Percentiles rank a stretch among this genome's conserved stretches.
phyloP scores from a whole-genome alignment of 1,140 invertebrate genomes.

The Brachionus plicatilis region DNA sequence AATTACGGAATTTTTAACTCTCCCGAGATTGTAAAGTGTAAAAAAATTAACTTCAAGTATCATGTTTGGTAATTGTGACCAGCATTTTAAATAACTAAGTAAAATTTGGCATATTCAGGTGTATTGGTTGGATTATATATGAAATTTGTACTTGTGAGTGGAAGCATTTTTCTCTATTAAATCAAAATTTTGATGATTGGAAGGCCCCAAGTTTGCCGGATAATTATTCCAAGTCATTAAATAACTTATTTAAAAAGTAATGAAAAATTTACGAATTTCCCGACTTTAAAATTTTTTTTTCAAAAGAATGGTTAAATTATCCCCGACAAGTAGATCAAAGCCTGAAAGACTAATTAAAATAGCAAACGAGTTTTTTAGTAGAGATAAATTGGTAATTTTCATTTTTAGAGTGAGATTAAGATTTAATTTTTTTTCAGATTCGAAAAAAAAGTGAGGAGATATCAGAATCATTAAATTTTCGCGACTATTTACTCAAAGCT shows the following conservation, averaged over 20 bases:
- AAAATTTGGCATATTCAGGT: neutral
- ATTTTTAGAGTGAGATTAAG: neutral
- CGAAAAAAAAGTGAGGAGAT: neutral
- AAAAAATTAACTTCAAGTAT: slow-evolving; percentile 28
- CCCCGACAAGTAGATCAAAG: neutral
- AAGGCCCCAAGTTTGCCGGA: neutral
- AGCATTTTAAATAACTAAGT: neutral
- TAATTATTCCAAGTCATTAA: slow-evolving; percentile 14
- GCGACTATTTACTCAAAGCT: neutral
- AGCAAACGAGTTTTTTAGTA: slow-evolving; percentile 2
- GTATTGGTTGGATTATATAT: slow-evolving; percentile 35
- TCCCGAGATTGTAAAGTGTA: neutral
- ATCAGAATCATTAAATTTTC: neutral
- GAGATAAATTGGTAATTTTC: neutral
- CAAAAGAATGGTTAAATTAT: slow-evolving; percentile 26
- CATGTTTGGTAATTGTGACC: neutral
- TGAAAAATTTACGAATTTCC: neutral
- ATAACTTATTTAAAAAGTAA: slow-evolving; percentile 32
- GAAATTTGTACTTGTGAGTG: slow-evolving; percentile 37
- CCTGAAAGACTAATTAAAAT: slow-evolving; percentile 8
- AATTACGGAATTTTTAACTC: slow-evolving; percentile 13
- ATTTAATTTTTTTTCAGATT: neutral
- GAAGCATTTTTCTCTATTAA: neutral
- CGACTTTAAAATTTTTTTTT: neutral
- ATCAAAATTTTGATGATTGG: slow-evolving; percentile 25